Evolutionary conservation across 2,888 invertebrate species (phyloP).

Genomic region (Tuberolachnus salignus): DNA sequence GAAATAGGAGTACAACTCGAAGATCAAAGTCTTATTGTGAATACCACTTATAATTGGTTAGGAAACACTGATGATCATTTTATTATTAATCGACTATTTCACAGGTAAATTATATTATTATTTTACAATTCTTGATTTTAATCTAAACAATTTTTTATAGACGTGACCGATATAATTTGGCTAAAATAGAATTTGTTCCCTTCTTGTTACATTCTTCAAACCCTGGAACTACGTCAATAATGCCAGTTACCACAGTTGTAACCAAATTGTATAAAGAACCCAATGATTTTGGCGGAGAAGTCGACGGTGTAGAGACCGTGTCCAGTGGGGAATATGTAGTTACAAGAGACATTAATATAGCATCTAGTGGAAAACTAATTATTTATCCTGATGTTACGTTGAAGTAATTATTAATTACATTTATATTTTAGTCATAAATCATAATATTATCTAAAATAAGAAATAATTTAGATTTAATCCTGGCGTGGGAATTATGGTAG

Average conservation of each 20-base stretch:
- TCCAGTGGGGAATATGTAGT: slow-evolving; percentile 88
- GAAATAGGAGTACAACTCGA: slow-evolving; percentile 95
- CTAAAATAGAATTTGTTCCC: slow-evolving; percentile 88
- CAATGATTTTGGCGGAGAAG: slow-evolving; percentile 85
- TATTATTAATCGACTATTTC: slow-evolving; percentile 78
- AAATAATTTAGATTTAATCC: slow-evolving; percentile 75
- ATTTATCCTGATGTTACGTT: slow-evolving; percentile 87
- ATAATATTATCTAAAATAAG: background rate
- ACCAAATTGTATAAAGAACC: slow-evolving; percentile 76
- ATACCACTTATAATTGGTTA: slow-evolving; percentile 94
- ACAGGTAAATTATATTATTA: slow-evolving; percentile 63
- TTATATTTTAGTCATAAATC: background rate
- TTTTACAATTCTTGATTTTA: background rate
- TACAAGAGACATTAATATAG: slow-evolving; percentile 85
- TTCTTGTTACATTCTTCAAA: slow-evolving; percentile 88
- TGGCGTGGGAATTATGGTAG: slow-evolving; percentile 94
- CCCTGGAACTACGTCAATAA: slow-evolving; percentile 83
- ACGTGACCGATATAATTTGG: slow-evolving; percentile 92
- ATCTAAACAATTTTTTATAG: slow-evolving; percentile 62
- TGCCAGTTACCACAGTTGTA: slow-evolving; percentile 76
- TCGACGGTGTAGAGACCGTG: slow-evolving; percentile 86
- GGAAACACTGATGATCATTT: slow-evolving; percentile 76
- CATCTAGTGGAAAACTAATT: slow-evolving; percentile 89
- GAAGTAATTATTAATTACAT: slow-evolving; percentile 61
- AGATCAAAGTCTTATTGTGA: slow-evolving; percentile 91